Evolutionary conservation across 2,113 vertebrate species (phyloP).

Genomic region (Channa maculata): DNA sequence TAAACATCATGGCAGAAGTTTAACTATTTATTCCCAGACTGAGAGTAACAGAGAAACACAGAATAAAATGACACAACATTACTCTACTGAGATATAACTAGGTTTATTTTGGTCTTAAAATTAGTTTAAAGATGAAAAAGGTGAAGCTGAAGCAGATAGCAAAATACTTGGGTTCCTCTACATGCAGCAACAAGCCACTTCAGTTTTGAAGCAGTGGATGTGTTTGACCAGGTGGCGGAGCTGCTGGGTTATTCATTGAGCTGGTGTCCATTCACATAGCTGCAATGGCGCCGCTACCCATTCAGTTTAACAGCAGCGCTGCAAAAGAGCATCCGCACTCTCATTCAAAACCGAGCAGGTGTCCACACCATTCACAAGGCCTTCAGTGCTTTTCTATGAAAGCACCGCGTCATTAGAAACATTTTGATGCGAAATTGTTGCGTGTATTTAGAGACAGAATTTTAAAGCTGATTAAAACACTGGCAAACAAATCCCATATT

Average conservation of each 20-base stretch:
- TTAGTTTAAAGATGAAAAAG: too few species aligned
- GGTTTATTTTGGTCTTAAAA: too few species aligned
- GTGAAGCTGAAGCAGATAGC: too few species aligned
- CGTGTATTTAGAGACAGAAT: not conserved
- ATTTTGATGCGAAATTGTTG: too few species aligned
- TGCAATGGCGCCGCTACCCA: constrained; percentile 26
- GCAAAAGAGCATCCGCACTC: not conserved
- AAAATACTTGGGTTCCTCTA: too few species aligned
- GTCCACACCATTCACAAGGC: not conserved
- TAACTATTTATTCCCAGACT: too few species aligned
- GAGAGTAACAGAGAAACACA: too few species aligned
- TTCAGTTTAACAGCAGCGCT: constrained; percentile 51
- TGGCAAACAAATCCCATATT: not conserved
- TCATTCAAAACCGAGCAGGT: constrained; percentile 47
- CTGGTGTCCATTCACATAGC: constrained; percentile 59
- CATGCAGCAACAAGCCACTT: not conserved
- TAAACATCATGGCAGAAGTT: not conserved
- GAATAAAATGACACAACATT: too few species aligned
- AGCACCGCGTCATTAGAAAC: too few species aligned
- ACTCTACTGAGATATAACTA: too few species aligned
- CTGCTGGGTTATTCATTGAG: constrained; percentile 13
- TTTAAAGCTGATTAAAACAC: constrained; percentile 40
- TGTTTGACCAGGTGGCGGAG: constrained; percentile 17
- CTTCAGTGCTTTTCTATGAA: too few species aligned
- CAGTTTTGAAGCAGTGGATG: not conserved